phyloP scores from a whole-genome alignment of 2,797 vertebrate species.

The Gadopsis marmoratus region DNA sequence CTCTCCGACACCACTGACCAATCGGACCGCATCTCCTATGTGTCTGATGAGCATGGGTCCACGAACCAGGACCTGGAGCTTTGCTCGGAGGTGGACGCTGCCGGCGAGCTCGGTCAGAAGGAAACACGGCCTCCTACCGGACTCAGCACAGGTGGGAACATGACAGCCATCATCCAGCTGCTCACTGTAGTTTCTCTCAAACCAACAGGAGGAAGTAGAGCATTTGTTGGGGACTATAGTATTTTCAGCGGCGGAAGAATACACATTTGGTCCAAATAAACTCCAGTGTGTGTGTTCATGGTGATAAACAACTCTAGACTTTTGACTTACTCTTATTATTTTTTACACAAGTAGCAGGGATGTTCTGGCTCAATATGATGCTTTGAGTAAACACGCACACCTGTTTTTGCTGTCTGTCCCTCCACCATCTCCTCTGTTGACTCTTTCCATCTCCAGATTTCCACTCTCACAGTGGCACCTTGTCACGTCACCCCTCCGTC shows the following conservation, averaged over 20 bases:
- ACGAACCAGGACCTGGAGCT: constrained; percentile 86
- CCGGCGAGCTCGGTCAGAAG: constrained; percentile 85
- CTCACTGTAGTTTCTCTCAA: no score
- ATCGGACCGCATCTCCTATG: constrained; percentile 89
- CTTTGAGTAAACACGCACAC: neutral
- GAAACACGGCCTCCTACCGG: constrained; percentile 17
- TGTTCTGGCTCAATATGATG: neutral
- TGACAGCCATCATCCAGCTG: no score
- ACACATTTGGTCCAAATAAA: no score
- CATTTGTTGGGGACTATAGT: no score
- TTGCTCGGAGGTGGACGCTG: constrained; percentile 85
- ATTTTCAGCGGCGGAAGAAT: no score
- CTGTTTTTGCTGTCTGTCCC: neutral
- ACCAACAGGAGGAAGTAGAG: no score
- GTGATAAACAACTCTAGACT: no score
- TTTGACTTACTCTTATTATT: no score
- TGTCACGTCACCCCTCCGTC: constrained; percentile 73
- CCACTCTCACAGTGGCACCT: constrained; percentile 64
- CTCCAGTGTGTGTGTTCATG: no score
- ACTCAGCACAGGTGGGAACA: constrained; percentile 57
- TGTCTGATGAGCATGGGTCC: constrained; percentile 85
- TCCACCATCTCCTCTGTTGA: neutral
- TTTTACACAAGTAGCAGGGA: constrained; percentile 6
- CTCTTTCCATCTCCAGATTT: constrained; percentile 74
- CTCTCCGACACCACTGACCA: constrained; percentile 88